Evolutionary conservation across 2,797 vertebrate genomes (phyloP), one percentile per base, ranked within the genome.

Genomic region (Echiichthys vipera): DNA sequence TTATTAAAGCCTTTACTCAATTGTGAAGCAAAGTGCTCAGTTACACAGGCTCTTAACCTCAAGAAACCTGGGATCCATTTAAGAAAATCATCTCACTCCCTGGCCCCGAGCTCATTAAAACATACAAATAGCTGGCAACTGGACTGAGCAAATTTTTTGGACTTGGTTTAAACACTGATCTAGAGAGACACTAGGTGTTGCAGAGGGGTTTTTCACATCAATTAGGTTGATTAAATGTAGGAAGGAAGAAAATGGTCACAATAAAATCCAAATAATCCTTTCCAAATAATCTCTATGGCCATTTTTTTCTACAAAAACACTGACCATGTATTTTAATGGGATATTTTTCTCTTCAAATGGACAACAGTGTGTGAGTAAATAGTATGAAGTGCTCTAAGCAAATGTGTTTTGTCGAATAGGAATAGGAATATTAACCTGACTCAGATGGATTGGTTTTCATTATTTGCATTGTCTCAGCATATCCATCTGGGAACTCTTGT

Each of bases 91-190:
- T 79, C 55, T 68, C 66, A 17, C 49, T 54, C 40, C 5, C 49
- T 18, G 43, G 53, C 49, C 65, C 62, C 2, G 24, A 72, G 50
- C 59, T 81, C 70, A 77, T 74, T 69, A 77, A 63, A 49, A 59
- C 55, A 64, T 34, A 78, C 75, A 83, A 65, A 79, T 56, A 69
- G 47, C 37, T 36, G 54, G 25, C 43, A 74, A 58, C 54, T 36
- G 43, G 63, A 32, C 70, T 63, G 67, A 81, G 34, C 59, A 24
- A 79, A 30, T 58, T 67, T 63, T 65, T 22, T 13, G 37, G 67
- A 51, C 71, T 59, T 39, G 20, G 17, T 81, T 74, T 74, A 67
- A 66, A 63, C 39, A 57, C 50, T 27, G 59, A 69, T 73, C 30
- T 32, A 25, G n/a, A 54, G 69, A 73, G 39, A 70, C 54, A 9